Base-by-base conservation (phyloP, 2,797 vertebrate genomes). In the Yasuhikotakia modesta region DNA sequence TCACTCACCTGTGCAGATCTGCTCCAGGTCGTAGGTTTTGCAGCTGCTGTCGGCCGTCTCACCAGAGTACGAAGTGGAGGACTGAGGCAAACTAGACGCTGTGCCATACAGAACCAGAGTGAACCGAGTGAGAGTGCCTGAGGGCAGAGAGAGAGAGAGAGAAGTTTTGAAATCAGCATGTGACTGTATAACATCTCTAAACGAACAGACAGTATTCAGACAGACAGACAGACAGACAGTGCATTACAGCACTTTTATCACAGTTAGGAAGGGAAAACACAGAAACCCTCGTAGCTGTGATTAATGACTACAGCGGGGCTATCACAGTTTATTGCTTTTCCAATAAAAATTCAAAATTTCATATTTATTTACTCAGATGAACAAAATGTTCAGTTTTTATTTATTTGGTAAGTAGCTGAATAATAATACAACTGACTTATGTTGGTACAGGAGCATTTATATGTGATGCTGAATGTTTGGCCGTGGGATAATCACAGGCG, bases 81-180 rank as follows among this genome's bases (percentile, higher is more conserved):
- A 83, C 83, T 85, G 87, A 63, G 92, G 83, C 6, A 92, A 89
- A 19, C 92, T 83, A 0, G 94, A 84, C 53, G 94, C 91, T 0
- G 96, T 98, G 80, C 97, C 97, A 0, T 98, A 97, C 11, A 99
- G 92, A 66, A 98, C 96, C 5, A 99, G 90, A 0, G 87, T 92
- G 91, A 99, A 98, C 92, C 97, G 96, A 80, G 96, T 98, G 88
- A 99, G 92, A 0, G 97, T 99, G 82, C 97, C 97, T 99, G 83
- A 57, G 14, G 69, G 0, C 10, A 45, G 30, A 46, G 5, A 1
- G 2, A 27, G 17, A 57, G 45, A 80, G 48, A 60, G 48, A 39
- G 8, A 68, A 22, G 39, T 11, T 10, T 43, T 43, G 8, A 2
- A 43, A 43, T 43, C 39, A 11, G 39, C 39, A 43, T 43, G 39